Percentiles rank a stretch among this genome's conserved stretches.
Evolutionary conservation across 2,888 invertebrate species (phyloP).

Genomic region (Campaea margaritaria): DNA sequence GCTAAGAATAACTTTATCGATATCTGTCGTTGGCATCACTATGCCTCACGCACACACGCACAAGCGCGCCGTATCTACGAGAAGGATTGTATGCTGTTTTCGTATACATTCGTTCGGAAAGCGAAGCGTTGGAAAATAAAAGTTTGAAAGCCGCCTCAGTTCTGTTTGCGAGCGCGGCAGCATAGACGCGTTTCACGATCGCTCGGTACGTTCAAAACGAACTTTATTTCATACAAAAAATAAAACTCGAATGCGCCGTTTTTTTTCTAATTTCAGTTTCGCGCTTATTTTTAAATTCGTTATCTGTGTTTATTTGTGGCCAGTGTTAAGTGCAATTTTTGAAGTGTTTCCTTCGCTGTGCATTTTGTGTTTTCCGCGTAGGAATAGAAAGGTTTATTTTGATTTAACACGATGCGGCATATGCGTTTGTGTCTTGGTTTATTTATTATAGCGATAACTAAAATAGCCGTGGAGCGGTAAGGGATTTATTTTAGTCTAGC

Average conservation of each 20-base stretch:
- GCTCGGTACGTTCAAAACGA: conserved; percentile 64
- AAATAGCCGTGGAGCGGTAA: conserved; percentile 76
- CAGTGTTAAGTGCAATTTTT: conserved; percentile 35
- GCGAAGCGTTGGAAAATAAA: conserved; percentile 68
- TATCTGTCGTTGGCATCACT: conserved; percentile 30
- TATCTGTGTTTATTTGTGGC: conserved; percentile 25
- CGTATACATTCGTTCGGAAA: conserved; percentile 56
- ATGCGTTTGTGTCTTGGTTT: conserved; percentile 67
- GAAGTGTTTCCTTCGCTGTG: conserved; percentile 48
- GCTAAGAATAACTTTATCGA: conserved; percentile 22
- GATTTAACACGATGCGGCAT: conserved; percentile 40
- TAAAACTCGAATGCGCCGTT: conserved; percentile 46
- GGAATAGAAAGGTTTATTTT: conserved; percentile 40
- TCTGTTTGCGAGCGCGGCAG: conserved; percentile 61
- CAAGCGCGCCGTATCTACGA: conserved; percentile 30
- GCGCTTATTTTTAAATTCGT: conserved; percentile 29
- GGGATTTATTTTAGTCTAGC: conserved; percentile 72
- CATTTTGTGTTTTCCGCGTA: conserved; percentile 54
- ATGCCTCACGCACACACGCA: conserved; percentile 46
- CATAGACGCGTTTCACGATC: conserved; percentile 59
- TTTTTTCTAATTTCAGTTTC: conserved; percentile 29
- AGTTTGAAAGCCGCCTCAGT: conserved; percentile 60
- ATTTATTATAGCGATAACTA: conserved; percentile 70
- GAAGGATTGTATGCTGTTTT: conserved; percentile 41
- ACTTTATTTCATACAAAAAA: conserved; percentile 40